phyloP scores from a whole-genome alignment of 64 coral and sea anemone species.

The Hydrozoanthus tunicans region DNA sequence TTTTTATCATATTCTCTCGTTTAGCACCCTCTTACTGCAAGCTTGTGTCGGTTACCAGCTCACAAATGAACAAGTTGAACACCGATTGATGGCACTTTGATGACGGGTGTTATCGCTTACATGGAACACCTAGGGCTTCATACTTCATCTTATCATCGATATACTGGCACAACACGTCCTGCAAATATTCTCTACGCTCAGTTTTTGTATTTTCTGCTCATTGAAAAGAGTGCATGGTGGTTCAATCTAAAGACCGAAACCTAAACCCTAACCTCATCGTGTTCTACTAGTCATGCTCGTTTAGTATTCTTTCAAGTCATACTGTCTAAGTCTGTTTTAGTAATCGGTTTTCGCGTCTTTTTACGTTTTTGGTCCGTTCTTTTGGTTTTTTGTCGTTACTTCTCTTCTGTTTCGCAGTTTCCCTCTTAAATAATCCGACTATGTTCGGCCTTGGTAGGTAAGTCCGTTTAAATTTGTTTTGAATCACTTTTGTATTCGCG shows the following conservation, averaged over 20 bases:
- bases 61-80: not conserved
- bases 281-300: not conserved
- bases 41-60: not conserved
- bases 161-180: not conserved
- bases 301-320: not conserved
- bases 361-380: not conserved
- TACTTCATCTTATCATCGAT: not conserved
- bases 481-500: too few relatives aligned
- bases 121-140: not conserved
- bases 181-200: not conserved
- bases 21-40: not conserved
- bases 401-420: not conserved
- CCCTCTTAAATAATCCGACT: not conserved
- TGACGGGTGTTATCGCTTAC: not conserved
- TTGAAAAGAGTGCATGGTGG: not conserved
- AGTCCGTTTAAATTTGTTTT: too few relatives aligned
- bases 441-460: not conserved
- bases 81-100: not conserved
- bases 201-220: constrained; percentile 21
- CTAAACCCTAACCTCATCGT: not conserved
- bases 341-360: not conserved
- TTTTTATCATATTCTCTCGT: too few relatives aligned
- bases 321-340: not conserved
- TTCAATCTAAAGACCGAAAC: too few relatives aligned
- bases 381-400: not conserved